phyloP scores from a whole-genome alignment of 2,797 vertebrate species.

The Gambusia yucatana region DNA sequence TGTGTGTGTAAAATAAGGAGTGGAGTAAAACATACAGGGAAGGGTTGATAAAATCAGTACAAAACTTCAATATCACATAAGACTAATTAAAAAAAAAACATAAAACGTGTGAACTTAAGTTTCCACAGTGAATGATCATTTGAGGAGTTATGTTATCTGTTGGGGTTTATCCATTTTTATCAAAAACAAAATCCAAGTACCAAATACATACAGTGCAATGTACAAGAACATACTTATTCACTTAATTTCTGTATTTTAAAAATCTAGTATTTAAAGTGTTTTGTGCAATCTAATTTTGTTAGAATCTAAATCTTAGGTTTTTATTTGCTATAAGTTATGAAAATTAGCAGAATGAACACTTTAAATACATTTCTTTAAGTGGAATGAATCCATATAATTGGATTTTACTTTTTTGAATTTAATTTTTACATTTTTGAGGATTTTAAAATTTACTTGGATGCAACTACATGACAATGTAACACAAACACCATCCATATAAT shows the following conservation, averaged over 20 bases:
- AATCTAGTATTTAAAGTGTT: background rate
- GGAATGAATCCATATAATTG: background rate
- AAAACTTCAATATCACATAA: background rate
- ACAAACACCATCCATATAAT: accelerated
- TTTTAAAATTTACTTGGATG: background rate
- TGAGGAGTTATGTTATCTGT: background rate
- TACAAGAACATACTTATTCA: background rate
- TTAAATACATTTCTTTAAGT: conserved; percentile 16
- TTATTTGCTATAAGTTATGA: background rate
- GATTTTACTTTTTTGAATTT: background rate
- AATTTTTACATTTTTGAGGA: background rate
- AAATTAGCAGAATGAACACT: background rate
- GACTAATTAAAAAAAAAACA: background rate
- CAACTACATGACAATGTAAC: background rate
- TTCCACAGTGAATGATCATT: background rate
- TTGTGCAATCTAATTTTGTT: background rate
- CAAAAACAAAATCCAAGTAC: background rate
- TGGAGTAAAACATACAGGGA: background rate
- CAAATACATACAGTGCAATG: background rate
- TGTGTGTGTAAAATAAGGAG: background rate
- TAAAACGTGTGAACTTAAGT: background rate
- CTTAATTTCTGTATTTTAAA: background rate
- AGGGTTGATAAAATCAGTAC: background rate
- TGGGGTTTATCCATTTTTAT: background rate
- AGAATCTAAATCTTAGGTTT: background rate